Percentiles rank a stretch among this genome's conserved stretches.
Evolutionary conservation across 1,140 invertebrate species (phyloP).

Genomic region (Marisa cornuarietis): DNA sequence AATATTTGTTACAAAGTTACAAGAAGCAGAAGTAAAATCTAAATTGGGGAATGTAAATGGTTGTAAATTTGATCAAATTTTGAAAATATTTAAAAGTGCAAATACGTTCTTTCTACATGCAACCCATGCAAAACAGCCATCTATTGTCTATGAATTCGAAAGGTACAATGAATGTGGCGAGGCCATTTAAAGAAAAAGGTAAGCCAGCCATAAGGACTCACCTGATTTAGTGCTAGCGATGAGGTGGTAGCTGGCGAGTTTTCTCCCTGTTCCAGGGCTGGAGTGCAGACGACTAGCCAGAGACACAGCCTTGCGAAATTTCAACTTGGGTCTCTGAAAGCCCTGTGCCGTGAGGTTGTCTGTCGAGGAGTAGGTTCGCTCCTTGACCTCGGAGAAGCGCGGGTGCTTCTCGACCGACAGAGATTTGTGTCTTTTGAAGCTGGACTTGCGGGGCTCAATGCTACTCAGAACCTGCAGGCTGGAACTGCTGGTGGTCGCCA

Average conservation of each 20-base stretch:
- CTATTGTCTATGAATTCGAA: background rate
- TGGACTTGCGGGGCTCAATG: constrained; percentile 35
- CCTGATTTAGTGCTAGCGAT: constrained; percentile 62
- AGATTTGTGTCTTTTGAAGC: constrained; percentile 67
- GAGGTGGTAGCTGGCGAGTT: constrained; percentile 61
- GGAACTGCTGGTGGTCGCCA: constrained; percentile 26
- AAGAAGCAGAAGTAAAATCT: background rate
- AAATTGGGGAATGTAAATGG: constrained; percentile 7
- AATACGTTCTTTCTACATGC: background rate
- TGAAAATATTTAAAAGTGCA: background rate
- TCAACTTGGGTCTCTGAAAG: constrained; percentile 54
- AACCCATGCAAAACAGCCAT: background rate
- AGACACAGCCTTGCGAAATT: constrained; percentile 62
- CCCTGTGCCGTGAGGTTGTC: constrained; percentile 68
- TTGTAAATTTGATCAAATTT: background rate
- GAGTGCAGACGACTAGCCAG: constrained; percentile 60
- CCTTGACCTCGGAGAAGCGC: constrained; percentile 54
- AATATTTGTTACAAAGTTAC: background rate
- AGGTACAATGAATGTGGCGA: background rate
- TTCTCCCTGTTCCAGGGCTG: constrained; percentile 60
- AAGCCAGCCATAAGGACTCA: constrained; percentile 29
- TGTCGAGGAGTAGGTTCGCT: constrained; percentile 56
- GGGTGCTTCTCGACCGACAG: constrained; percentile 55
- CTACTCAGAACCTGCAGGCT: background rate
- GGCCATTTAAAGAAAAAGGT: no score